phyloP scores from a whole-genome alignment of 2,797 vertebrate genomes.

The Pangasius larnaudii region DNA sequence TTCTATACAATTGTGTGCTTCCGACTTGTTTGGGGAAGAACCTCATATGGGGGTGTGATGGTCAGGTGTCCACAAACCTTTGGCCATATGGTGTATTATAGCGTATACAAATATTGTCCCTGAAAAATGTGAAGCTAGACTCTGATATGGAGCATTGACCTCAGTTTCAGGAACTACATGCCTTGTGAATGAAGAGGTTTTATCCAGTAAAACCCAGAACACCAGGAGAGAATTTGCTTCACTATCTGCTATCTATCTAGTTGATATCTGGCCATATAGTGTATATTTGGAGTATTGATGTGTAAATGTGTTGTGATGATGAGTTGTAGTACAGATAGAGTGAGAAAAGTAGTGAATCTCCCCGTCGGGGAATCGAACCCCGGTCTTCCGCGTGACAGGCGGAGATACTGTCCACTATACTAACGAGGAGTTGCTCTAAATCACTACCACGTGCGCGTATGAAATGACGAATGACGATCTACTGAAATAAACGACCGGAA shows the following conservation, averaged over 20 bases:
- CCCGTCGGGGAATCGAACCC: too few species aligned
- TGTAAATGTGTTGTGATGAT: too few species aligned
- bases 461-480: too few species aligned
- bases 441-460: fast-evolving
- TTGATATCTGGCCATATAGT: too few species aligned
- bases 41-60: not conserved
- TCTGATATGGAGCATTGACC: not conserved
- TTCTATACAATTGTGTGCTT: not conserved
- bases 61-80: not conserved
- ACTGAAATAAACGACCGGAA: too few species aligned
- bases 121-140: not conserved
- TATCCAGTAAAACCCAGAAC: slow-evolving; percentile 5
- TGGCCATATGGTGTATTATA: not conserved
- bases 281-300: too few species aligned
- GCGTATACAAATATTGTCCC: not conserved
- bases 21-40: not conserved
- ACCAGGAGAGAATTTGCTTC: not conserved
- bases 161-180: not conserved
- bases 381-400: not conserved
- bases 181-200: not conserved
- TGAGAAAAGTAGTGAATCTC: too few species aligned
- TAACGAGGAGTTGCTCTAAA: not conserved
- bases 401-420: slow-evolving; percentile 25
- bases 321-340: too few species aligned
- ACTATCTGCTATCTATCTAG: not conserved